These are phyloP conservation scores for Schizaphis graminum DNA, from an alignment of 2,888 invertebrate genomes.

Conservation along the genomic window DNA sequence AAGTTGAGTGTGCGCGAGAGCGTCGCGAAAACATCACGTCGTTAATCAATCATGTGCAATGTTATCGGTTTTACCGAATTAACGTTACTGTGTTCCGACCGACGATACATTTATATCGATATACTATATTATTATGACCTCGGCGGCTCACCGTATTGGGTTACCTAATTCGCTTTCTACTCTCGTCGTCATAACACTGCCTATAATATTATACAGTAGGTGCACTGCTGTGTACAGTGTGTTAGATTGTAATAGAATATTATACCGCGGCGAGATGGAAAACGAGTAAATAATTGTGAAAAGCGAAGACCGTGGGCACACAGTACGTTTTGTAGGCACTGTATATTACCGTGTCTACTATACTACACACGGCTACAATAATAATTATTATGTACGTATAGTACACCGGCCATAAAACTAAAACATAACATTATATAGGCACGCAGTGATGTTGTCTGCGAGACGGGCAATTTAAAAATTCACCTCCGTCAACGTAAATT, in stretches of 20 bases:
- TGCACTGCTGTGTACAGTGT: not conserved
- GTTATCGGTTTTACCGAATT: not conserved
- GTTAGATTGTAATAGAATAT: not conserved
- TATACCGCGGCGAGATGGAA: not conserved
- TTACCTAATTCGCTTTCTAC: not conserved
- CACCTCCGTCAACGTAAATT: not conserved
- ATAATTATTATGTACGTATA: not conserved
- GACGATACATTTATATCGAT: not conserved
- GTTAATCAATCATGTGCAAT: not conserved
- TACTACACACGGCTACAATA: not conserved
- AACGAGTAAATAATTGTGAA: slow-evolving; percentile 4
- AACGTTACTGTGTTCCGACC: not conserved
- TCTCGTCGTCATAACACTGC: not conserved
- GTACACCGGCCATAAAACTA: not conserved
- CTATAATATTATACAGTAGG: not conserved
- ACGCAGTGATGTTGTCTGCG: not conserved
- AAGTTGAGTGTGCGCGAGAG: not conserved
- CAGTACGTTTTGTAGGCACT: not conserved
- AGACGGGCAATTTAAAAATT: not conserved
- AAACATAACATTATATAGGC: not conserved
- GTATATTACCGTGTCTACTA: not conserved
- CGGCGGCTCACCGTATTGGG: not conserved
- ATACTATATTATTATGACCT: not conserved
- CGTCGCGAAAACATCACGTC: not conserved
- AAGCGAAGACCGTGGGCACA: not conserved